Percentiles rank a stretch among this genome's conserved stretches.
Conservation (phyloP, 2,797 vertebrate species). For the Cichlasoma orientale region DNA sequence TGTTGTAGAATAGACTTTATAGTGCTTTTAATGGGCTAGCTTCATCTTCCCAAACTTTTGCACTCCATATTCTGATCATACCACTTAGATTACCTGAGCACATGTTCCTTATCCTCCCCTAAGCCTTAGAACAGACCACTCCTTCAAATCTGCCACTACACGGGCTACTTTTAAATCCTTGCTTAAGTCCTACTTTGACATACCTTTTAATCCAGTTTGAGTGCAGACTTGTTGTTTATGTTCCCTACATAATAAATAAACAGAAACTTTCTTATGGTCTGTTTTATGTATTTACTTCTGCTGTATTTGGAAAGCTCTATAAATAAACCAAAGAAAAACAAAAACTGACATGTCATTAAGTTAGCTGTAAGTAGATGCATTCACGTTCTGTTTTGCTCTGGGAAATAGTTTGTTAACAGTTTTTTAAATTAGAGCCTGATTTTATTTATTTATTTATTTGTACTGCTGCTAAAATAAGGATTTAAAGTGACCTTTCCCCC, state of each 20-base stretch:
- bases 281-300: not conserved
- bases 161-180: not conserved
- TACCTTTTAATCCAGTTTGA: not conserved
- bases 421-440: too few relatives aligned
- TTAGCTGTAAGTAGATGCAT: not conserved
- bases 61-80: not conserved
- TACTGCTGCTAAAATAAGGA: not conserved
- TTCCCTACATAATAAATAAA: not conserved
- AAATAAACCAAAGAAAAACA: not conserved
- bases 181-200: not conserved
- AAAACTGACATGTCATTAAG: not conserved
- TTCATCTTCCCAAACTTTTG: not conserved
- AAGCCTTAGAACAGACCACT: not conserved
- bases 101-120: not conserved
- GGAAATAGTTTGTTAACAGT: not conserved
- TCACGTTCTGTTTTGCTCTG: not conserved
- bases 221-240: not conserved
- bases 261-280: not conserved
- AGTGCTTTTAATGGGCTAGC: not conserved
- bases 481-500: constrained; percentile 20
- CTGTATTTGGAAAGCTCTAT: not conserved
- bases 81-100: not conserved
- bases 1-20: too few relatives aligned
- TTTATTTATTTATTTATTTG: not conserved
- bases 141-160: not conserved